Base-by-base conservation (phyloP, 2,888 invertebrate genomes). In the Lasioglossum lativentre region DNA sequence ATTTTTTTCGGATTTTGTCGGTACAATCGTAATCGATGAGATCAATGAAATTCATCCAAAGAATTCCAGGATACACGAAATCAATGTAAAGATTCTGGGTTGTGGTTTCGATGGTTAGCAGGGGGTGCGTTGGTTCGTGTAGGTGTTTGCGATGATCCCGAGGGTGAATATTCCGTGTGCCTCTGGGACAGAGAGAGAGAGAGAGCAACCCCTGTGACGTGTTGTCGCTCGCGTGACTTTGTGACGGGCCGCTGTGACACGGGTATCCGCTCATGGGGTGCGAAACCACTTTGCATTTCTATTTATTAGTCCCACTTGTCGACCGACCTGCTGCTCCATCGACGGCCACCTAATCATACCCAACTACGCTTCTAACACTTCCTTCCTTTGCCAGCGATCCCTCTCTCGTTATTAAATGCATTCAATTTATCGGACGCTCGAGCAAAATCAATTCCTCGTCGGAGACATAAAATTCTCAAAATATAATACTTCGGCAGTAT, bases 231-330 rank as follows among this genome's bases (percentile, higher is more conserved):
- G 75, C 75, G 42, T 30, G 75, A 63, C 75, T 75, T 68, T n/a
- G 73, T 45, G 83, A 56, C 83, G 40, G 66, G 27, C 56, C 30
- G 83, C 76, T 23, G 76, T 73, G 83, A 83, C 83, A 38, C 34
- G 52, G 23, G 45, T 70, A 73, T 68, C 84, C 34, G 78, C 34
- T 34, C 19, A 47, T 63, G 63, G 72, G 40, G 40, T 19, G 74
- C 27, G 70, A 82, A 70, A 70, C 72, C 56, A 68, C 75, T 73
- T 85, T 72, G 79, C 84, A 47, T 75, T 79, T 78, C 59, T 56
- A 75, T 70, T 47, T 72, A 68, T 68, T 73, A 70, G 68, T 38
- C n/a, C 19, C 40, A 56, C 68, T 82, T 45, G 38, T 77, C 72
- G 42, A n/a, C n/a, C 40, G 74, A 45, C 47, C 52, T 34, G 38